Evolutionary conservation across 1,140 invertebrate genomes (phyloP), one percentile per base, ranked within the genome.

Genomic region (Papilio helenus): DNA sequence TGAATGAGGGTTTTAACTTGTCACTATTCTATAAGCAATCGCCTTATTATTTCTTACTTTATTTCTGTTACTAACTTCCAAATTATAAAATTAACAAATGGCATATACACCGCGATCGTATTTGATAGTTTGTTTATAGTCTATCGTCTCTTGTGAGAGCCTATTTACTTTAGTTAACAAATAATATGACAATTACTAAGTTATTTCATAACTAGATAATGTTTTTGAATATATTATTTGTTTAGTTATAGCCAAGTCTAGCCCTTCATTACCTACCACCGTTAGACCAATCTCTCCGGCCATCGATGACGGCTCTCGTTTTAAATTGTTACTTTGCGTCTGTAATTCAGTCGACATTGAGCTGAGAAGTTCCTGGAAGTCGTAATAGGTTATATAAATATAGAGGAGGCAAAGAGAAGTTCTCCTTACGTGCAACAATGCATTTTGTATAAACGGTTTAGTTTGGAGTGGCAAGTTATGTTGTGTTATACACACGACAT

Each of bases 261-360:
- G 26, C 23, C 26, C 61, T 68, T 29, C 14, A 34, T 68, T 68
- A 68, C 61, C 23, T 29, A 68, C 12, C 20, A 73, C 72, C 72
- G 72, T 73, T 73, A 73, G 20, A 49, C 39, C 72, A 73, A 73
- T 68, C 61, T 68, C 26, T 4, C 1, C 23, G 12, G 26, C 26
- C 12, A 29, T 68, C 61, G 61, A 68, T 49, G 72, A 49, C 10
- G 72, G 72, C 16, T 73, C 16, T 73, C 72, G 46, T 73, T 73
- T 73, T 23, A 73, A 73, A 73, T 73, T 73, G 44, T 20, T 49
- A 42, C 72, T 73, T 23, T 42, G 44, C 46, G 72, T 46, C 72
- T 73, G 42, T 73, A 49, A 73, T 73, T 73, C 44, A 12, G 39
- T 73, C 42, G 44, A 46, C 72, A 23, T 73, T 44, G 72, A 73